phyloP scores from a whole-genome alignment of 2,797 vertebrate genomes.

The Megaceryle alcyon region DNA sequence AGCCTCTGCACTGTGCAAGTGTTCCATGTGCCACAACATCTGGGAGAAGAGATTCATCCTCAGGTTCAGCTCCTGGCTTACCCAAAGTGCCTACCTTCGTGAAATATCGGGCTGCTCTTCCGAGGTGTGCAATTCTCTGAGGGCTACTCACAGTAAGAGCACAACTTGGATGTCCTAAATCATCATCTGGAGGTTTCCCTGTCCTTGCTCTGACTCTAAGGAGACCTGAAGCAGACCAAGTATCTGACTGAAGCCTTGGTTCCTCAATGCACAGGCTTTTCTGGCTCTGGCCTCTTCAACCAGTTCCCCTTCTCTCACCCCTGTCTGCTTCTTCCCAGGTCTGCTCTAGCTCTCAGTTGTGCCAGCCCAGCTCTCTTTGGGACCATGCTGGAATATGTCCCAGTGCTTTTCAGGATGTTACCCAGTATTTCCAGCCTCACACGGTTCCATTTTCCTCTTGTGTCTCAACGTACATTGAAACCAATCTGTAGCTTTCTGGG shows the following conservation, averaged over 20 bases:
- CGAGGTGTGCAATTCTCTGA: not conserved
- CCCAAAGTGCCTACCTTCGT: not conserved
- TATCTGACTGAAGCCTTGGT: not conserved
- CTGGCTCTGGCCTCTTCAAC: not conserved
- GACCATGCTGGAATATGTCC: not conserved
- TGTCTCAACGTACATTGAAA: not conserved
- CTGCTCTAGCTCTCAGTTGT: not conserved
- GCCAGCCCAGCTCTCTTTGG: not conserved
- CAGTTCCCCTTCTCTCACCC: not conserved
- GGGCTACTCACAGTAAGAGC: not conserved
- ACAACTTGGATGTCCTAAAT: not conserved
- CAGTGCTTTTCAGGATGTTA: not conserved
- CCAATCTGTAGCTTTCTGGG: not conserved
- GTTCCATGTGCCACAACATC: not conserved
- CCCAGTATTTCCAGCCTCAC: not conserved
- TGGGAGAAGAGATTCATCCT: not conserved
- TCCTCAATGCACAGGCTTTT: not conserved
- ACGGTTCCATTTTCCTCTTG: not conserved
- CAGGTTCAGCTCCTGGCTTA: not conserved
- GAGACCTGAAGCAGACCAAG: not conserved
- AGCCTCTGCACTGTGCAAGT: not conserved
- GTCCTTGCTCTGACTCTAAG: not conserved
- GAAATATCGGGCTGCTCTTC: not conserved
- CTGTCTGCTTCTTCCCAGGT: not conserved
- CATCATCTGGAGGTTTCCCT: not conserved